These are phyloP conservation scores for Drosophila dives DNA, from an alignment of 2,888 invertebrate genomes.

Conservation along the genomic window DNA sequence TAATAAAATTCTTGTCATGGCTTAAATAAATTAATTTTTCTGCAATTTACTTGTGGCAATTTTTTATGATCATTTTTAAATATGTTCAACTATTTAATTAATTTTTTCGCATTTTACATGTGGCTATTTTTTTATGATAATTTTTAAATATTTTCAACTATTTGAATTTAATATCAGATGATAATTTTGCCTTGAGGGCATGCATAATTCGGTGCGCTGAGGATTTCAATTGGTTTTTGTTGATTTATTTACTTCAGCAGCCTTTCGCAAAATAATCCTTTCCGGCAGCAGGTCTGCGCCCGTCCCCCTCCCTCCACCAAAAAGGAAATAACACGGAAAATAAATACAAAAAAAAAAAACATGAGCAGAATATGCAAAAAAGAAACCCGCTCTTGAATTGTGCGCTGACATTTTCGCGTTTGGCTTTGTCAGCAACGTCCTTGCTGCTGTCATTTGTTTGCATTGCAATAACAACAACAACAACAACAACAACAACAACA, in stretches of 20 bases:
- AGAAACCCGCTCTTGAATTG: constrained; percentile 42
- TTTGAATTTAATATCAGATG: not conserved
- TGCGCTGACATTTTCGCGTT: constrained; percentile 77
- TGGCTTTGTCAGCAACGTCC: constrained; percentile 78
- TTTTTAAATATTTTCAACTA: not conserved
- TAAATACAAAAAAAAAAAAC: not conserved
- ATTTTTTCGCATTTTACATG: not conserved
- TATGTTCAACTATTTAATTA: not conserved
- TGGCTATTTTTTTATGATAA: not conserved
- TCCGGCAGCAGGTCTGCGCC: constrained; percentile 61
- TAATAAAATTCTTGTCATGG: not conserved
- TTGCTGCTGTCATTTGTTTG: constrained; percentile 80
- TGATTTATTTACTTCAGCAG: constrained; percentile 51
- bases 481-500: constrained; percentile 16
- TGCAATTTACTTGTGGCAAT: not conserved
- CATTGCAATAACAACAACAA: constrained; percentile 54
- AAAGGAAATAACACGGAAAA: constrained; percentile 2
- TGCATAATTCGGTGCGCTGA: not conserved
- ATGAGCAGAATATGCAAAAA: not conserved
- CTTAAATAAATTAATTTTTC: accelerated
- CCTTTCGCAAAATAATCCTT: constrained; percentile 69
- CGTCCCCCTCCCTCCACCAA: not conserved
- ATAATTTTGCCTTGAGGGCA: constrained; percentile 13
- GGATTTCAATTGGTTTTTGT: constrained; percentile 12
- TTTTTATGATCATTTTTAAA: not conserved